Evolutionary conservation across 2,113 vertebrate genomes (phyloP).

Genomic region (Nothoprocta pentlandii): DNA sequence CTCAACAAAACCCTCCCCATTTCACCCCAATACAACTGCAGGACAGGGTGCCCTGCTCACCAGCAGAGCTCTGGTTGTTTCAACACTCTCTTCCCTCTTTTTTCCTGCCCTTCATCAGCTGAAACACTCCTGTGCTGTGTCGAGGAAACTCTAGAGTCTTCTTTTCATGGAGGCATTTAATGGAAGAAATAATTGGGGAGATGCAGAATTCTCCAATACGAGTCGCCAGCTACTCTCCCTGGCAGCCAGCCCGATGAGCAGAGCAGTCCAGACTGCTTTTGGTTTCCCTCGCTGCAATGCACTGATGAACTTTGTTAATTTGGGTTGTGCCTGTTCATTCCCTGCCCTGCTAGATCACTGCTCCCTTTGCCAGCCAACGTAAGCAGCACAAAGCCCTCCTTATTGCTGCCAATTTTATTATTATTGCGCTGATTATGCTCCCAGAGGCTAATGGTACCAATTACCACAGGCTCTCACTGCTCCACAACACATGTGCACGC

Average conservation of each 20-base stretch:
- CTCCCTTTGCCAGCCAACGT: slow-evolving; percentile 41
- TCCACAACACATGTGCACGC: slow-evolving; percentile 1
- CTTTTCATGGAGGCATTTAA: neutral
- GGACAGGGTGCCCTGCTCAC: rapidly evolving
- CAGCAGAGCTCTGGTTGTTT: neutral
- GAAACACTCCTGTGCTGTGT: neutral
- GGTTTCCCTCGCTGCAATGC: slow-evolving; percentile 12
- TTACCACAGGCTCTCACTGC: slow-evolving; percentile 48
- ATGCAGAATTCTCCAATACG: neutral
- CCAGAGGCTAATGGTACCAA: slow-evolving; percentile 41
- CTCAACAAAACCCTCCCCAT: neutral
- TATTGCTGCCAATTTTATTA: slow-evolving; percentile 49
- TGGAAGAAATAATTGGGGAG: neutral
- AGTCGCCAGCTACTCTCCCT: neutral
- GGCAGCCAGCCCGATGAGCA: neutral
- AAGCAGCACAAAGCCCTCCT: slow-evolving; percentile 44
- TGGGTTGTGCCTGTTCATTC: slow-evolving; percentile 41
- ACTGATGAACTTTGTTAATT: slow-evolving; percentile 51
- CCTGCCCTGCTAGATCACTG: slow-evolving; percentile 21
- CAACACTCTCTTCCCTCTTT: neutral
- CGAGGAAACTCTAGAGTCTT: neutral
- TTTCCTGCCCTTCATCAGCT: neutral
- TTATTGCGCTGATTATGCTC: slow-evolving; percentile 32
- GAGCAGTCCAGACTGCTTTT: neutral
- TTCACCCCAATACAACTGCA: neutral